Percentiles rank a stretch among this genome's conserved stretches.
Conservation (phyloP, 2,888 invertebrate species). For the Anticlea derivata region DNA sequence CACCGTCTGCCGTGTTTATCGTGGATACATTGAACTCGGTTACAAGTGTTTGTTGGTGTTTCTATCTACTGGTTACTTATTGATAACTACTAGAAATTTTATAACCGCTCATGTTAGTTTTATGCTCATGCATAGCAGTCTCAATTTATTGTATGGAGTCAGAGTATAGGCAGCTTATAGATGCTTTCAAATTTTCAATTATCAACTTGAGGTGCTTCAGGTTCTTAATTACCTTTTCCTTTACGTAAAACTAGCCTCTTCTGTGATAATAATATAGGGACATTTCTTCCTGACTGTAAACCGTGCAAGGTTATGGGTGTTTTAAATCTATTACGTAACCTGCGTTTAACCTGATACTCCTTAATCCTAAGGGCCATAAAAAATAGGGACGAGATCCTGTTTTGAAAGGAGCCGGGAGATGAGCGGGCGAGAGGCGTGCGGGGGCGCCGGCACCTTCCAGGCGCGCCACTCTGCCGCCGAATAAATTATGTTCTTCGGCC, state of each 20-base stretch:
- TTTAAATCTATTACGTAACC: constrained; percentile 79
- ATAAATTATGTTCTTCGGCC: constrained; percentile 76
- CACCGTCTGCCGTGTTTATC: constrained; percentile 44
- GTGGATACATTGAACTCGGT: constrained; percentile 44
- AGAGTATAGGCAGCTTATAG: too few relatives aligned
- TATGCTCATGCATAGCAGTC: too few relatives aligned
- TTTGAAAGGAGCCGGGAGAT: constrained; percentile 50
- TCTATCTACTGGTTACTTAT: constrained; percentile 24
- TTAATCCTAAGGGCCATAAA: constrained; percentile 67
- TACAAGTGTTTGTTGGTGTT: constrained; percentile 34
- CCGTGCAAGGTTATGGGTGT: constrained; percentile 68
- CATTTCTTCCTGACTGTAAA: constrained; percentile 32
- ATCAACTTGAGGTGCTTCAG: background rate
- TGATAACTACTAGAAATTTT: constrained; percentile 22
- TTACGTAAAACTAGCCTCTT: too few relatives aligned
- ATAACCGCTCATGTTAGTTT: too few relatives aligned
- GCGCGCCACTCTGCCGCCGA: constrained; percentile 82
- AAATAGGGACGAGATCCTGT: constrained; percentile 68
- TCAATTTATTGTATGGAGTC: too few relatives aligned
- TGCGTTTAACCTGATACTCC: constrained; percentile 75
- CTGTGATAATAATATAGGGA: background rate
- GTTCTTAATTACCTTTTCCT: too few relatives aligned
- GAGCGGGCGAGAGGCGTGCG: constrained; percentile 47
- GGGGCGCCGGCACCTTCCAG: constrained; percentile 67
- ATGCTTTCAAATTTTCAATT: constrained; percentile 1